A percentile compares a stretch with the other conserved stretches of the same genome.
These are phyloP conservation scores for Schizothorax lantsangensis DNA, from an alignment of 2,797 vertebrate species.

Conservation along the genomic window DNA sequence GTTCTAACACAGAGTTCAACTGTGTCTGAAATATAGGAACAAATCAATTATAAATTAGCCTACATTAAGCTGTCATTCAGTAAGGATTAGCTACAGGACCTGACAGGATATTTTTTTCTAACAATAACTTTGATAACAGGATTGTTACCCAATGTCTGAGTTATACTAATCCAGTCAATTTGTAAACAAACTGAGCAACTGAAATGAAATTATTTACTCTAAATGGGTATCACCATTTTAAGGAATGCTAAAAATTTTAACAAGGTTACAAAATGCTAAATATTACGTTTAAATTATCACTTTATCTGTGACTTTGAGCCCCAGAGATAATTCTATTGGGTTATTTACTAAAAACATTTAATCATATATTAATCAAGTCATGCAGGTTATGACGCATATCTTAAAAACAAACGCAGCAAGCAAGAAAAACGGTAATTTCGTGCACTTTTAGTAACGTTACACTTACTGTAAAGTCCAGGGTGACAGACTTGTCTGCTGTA, in stretches of 20 bases:
- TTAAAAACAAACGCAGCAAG: not conserved
- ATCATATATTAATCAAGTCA: not conserved
- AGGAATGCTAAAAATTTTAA: not conserved
- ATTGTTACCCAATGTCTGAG: not conserved
- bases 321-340: not conserved
- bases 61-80: not conserved
- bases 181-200: not conserved
- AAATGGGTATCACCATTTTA: not conserved
- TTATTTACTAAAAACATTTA: not conserved
- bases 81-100: not conserved
- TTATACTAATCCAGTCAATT: slow-evolving; percentile 19
- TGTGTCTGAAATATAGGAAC: slow-evolving; percentile 50
- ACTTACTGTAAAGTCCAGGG: slow-evolving; percentile 14
- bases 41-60: not conserved
- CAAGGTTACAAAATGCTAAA: not conserved
- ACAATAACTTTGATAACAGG: not conserved
- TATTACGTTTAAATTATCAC: not conserved
- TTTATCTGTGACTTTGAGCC: not conserved
- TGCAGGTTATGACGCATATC: not conserved
- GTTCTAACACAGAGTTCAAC: slow-evolving; percentile 69
- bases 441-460: not conserved
- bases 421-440: not conserved
- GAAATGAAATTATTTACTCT: not conserved
- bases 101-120: not conserved
- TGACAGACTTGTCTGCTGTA: slow-evolving; percentile 1